Evolutionary conservation across 2,888 invertebrate genomes (phyloP).

Genomic region (Lordiphosa andalusiaca): DNA sequence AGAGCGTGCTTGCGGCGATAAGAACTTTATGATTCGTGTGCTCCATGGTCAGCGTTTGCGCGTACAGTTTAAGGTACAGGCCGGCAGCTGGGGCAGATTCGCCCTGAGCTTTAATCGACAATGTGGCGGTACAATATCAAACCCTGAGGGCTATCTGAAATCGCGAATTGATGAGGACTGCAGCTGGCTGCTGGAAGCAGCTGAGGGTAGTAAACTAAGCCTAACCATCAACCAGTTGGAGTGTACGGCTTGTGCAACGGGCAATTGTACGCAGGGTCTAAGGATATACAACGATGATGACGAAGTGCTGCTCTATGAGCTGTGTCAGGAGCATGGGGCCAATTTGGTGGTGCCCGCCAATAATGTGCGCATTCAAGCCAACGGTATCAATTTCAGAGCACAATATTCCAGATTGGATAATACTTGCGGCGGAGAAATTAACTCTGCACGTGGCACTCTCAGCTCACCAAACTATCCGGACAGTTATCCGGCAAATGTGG

Average conservation of each 20-base stretch:
- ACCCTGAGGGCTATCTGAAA: conserved; percentile 54
- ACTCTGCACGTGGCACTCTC: conserved; percentile 84
- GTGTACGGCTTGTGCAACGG: conserved; percentile 48
- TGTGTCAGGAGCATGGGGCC: conserved; percentile 54
- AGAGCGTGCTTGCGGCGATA: conserved; percentile 82
- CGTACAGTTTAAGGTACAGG: conserved; percentile 84
- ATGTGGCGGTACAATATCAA: conserved; percentile 57
- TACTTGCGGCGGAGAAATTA: conserved; percentile 87
- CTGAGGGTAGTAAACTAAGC: conserved; percentile 55
- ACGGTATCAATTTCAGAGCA: conserved; percentile 66
- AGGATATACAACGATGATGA: conserved; percentile 33
- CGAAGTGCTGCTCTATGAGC: conserved; percentile 38
- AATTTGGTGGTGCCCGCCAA: conserved; percentile 49
- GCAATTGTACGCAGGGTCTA: conserved; percentile 54
- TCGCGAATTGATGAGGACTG: conserved; percentile 60
- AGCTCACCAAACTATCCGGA: conserved; percentile 87
- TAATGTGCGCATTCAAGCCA: conserved; percentile 41
- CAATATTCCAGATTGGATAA: conserved; percentile 81
- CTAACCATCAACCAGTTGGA: conserved; percentile 67
- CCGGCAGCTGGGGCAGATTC: conserved; percentile 71
- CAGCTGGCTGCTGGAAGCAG: conserved; percentile 48
- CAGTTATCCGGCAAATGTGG: conserved; percentile 84
- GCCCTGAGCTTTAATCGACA: conserved; percentile 44
- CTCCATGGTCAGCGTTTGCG: conserved; percentile 84
- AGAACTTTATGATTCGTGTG: conserved; percentile 79